phyloP scores from a whole-genome alignment of 2,797 vertebrate species.

The Mus caroli region DNA sequence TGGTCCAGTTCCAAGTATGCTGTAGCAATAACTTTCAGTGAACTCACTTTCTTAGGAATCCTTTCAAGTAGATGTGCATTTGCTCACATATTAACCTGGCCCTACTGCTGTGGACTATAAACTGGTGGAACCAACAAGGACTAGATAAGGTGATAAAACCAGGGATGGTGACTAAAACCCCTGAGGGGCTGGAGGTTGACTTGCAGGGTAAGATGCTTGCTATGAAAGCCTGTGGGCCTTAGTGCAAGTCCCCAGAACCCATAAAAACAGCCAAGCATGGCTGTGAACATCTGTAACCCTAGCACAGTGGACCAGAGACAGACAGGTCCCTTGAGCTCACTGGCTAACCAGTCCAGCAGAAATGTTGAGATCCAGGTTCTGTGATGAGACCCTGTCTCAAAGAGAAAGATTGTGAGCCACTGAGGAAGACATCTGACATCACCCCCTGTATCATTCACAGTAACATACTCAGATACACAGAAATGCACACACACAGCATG shows the following conservation, averaged over 20 bases:
- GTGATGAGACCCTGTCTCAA: background rate
- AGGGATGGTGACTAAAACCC: background rate
- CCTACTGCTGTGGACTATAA: background rate
- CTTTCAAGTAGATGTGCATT: background rate
- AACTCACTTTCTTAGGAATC: background rate
- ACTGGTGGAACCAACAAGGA: background rate
- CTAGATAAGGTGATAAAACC: background rate
- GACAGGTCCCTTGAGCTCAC: background rate
- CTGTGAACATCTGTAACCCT: background rate
- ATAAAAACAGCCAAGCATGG: background rate
- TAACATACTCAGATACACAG: background rate
- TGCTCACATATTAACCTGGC: background rate
- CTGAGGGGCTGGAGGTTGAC: background rate
- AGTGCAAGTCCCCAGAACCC: background rate
- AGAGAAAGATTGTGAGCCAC: background rate
- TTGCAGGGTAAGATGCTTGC: background rate
- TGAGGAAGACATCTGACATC: background rate
- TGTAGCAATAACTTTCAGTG: background rate
- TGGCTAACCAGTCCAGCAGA: background rate
- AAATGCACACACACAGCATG: background rate
- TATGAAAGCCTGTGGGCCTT: background rate
- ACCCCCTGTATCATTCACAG: background rate
- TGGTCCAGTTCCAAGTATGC: slow-evolving; percentile 5
- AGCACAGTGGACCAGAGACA: background rate
- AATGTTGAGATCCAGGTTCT: background rate